Evolutionary conservation across 2,888 invertebrate species (phyloP), one percentile per base, ranked within the genome.

Genomic region (Orchestes rusci): DNA sequence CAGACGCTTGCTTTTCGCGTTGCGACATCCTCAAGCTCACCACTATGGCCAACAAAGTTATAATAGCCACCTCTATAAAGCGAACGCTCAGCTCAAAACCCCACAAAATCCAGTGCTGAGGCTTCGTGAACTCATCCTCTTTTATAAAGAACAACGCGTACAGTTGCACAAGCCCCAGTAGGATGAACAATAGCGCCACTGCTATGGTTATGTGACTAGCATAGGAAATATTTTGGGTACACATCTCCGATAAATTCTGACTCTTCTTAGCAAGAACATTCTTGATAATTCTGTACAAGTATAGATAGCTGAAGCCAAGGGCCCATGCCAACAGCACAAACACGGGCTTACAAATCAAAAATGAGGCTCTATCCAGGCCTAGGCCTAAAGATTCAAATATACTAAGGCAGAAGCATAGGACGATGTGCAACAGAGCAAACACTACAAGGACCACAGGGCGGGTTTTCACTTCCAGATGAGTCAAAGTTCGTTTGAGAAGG

Each of bases 201-300:
- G 89, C 86, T 51, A 94, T 79, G 39, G 90, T 91, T 48, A 92
- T 87, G 56, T 90, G 89, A 42, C 92, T 87, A 2, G 92, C 92
- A 58, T 90, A 84, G 47, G 85, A 84, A 28, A 93, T 73, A 66
- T 86, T 85, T 59, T 83, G 83, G 1, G 71, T 70, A 60, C 82
- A 83, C 44, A 84, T 82, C 56, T 86, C 84, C 43, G 81, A 83
- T 57, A 84, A 80, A 44, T 86, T 84, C 60, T 85, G 86, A 28
- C 82, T 82, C 63, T 85, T 84, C 62, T 82, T 83, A 45, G 82
- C 78, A 23, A 85, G 67, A 31, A 84, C 79, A 46, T 81, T 77
- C 61, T 82, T 83, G 34, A 88, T 75, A 55, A 83, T 83, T 54
- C 81, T 79, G 67, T 89, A 90, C 48, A 88, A 76, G 67, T 88